Base-by-base conservation (phyloP, 2,113 vertebrate genomes). In the Ochotona princeps region DNA sequence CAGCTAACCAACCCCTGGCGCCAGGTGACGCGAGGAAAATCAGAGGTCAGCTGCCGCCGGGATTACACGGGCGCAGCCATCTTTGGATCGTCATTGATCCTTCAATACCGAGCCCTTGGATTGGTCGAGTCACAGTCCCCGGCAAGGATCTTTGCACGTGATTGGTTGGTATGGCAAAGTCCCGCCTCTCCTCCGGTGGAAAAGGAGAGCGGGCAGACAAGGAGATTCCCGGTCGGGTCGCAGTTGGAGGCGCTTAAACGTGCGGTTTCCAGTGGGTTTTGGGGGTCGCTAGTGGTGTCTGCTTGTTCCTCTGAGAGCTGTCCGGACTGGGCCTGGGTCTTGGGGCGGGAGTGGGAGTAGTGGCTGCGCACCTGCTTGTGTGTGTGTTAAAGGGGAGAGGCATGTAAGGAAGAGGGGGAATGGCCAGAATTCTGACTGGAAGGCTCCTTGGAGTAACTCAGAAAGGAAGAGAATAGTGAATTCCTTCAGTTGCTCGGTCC, bases 121-220 rank as follows among this genome's bases (percentile, higher is more conserved):
- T 99, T 99, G 98, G 99, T 79, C 78, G 3, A 82, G 2, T 0
- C 1, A 0, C 7, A 1, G 51, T 32, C 91, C 2, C 1, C 6
- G 96, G 51, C 9, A 20, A 92, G 94, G 87, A 98, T 96, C 70
- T 4, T 35, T 49, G 38, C 8, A 51, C 74, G 2, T 92, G 90
- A 99, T 99, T 99, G 98, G 98, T 51, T 51, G 47, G 86, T 5
- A 12, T 1, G 6, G 0, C 0, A 17, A n/a, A 61, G 80, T 74
- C 72, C 38, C 38, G 3, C 38, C 38, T 44, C 6, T n/a, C 5
- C 12, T 1, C 28, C 3, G 7, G 72, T 9, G 1, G 30, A 15
- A 1, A 2, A 15, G 7, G 73, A 25, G 83, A 44, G 15, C 44
- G 0, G 32, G 20, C 12, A 1, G 3, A 35, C 70, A 60, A 79